Base-by-base conservation (phyloP, 1,140 invertebrate species). In the Lepidurus couesii region DNA sequence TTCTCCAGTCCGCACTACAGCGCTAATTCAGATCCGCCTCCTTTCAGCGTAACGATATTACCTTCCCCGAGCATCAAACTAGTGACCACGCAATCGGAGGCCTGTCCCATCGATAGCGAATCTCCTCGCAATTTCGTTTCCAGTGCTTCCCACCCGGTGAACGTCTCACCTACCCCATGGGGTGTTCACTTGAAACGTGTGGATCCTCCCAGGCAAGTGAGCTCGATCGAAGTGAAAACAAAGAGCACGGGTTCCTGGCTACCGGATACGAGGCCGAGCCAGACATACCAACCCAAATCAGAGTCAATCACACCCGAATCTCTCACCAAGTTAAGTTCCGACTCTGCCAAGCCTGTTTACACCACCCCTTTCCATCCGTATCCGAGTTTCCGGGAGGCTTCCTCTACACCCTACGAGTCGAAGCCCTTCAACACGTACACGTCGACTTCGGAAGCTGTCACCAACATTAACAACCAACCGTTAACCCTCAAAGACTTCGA, bases 171-270 rank as follows among this genome's bases (percentile, higher is more conserved):
- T 1, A 65, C 53, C 16, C 53, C 78, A 42, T 79, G 78, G 78
- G 24, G 74, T 34, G 44, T 79, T 13, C 73, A 79, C n/a, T 34
- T 75, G 42, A 79, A 79, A 75, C 78, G 47, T 34, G 78, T 79
- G 8, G 78, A 79, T 42, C 74, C 53, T 8, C 74, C 74, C 10
- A 43, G 34, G 44, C 75, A 44, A 75, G 47, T 75, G 10, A 7
- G 45, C 7, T 79, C 78, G 9, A 24, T 77, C 7, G 42, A 26
- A 65, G 24, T 21, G 53, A 65, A 65, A 65, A 65, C 16, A 7
- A 65, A 16, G 16, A 65, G 21, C 13, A 21, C 3, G 7, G 53
- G 53, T 16, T 65, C 53, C 21, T 65, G 53, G 53, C 13, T 65
- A 21, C 53, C 7, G 7, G 53, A 65, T 21, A 65, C 53, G 16